phyloP scores from a whole-genome alignment of 2,113 vertebrate genomes.

The Motacilla alba region DNA sequence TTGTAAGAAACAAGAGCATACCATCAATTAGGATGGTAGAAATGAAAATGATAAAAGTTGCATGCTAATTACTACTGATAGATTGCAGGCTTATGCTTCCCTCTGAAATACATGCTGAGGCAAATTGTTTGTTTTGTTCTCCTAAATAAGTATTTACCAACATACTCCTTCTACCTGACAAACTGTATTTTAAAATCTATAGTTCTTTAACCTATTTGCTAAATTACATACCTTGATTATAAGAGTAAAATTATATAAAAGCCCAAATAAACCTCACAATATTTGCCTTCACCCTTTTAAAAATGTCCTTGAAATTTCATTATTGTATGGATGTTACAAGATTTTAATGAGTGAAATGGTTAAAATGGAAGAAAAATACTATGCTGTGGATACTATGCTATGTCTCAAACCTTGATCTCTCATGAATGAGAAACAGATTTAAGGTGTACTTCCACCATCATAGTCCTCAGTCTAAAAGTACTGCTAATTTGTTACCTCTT shows the following conservation, averaged over 20 bases:
- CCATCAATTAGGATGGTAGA: neutral
- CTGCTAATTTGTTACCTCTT: neutral
- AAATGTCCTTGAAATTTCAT: neutral
- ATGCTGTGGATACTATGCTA: neutral
- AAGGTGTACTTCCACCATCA: neutral
- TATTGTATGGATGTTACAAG: neutral
- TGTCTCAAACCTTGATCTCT: neutral
- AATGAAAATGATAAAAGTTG: neutral
- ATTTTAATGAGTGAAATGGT: neutral
- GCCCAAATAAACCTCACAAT: rapidly evolving
- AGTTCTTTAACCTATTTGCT: neutral
- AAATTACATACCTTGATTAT: neutral
- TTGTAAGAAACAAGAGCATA: neutral
- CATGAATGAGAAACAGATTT: neutral
- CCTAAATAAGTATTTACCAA: neutral
- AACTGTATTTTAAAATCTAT: neutral
- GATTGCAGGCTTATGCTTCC: neutral
- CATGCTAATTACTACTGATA: neutral
- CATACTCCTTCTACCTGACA: neutral
- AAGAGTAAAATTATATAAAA: neutral
- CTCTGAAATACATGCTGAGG: neutral
- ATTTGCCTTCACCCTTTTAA: neutral
- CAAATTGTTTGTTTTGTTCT: neutral
- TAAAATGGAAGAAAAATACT: neutral
- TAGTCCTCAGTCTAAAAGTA: neutral